Evolutionary conservation across 1,140 invertebrate species (phyloP), one percentile per base, ranked within the genome.

Genomic region (Drosophila lacertosa): DNA sequence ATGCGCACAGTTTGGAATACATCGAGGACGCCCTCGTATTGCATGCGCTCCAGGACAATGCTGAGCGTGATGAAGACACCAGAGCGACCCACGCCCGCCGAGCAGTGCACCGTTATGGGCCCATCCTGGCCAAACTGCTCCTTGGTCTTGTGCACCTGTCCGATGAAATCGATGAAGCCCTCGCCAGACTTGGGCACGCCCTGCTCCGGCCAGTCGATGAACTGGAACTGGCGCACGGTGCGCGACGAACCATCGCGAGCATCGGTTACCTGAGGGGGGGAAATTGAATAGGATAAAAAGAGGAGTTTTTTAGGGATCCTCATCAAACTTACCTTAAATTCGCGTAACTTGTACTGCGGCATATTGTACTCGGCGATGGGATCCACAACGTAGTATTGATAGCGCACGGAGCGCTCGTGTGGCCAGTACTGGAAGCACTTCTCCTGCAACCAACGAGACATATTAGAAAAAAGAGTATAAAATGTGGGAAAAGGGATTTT

Each of bases 351-450:
- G 92, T 99, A 99, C 90, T 99, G 97, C 9, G 98, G 97, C 98
- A 99, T 99, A 91, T 99, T 99, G 91, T 99, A 99, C 91, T 99
- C 99, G 3, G 98, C 98, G 74, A 99, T 99, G 1, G 98, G 98
- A 92, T 99, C 99, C 1, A 99, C 98, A 10, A 99, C 97, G 93
- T 98, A 98, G 92, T 97, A 99, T 91, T 98, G 96, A 92, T 99
- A 99, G 51, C 98, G 94, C 29, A 98, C 96, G 18, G 98, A 99
- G 74, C 98, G 94, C 89, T 99, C 98, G 77, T 96, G 97, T 0
- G 99, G 99, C 99, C 99, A 99, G 91, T 99, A 99, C 89, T 99
- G 98, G 91, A 98, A 97, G 91, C 98, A 99, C 93, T 99, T 99
- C 92, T 99, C 98, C 96, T 98, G 89, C 11, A 91, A 82, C 2